Conservation (phyloP, 2,113 vertebrate species). For the Willisornis vidua region DNA sequence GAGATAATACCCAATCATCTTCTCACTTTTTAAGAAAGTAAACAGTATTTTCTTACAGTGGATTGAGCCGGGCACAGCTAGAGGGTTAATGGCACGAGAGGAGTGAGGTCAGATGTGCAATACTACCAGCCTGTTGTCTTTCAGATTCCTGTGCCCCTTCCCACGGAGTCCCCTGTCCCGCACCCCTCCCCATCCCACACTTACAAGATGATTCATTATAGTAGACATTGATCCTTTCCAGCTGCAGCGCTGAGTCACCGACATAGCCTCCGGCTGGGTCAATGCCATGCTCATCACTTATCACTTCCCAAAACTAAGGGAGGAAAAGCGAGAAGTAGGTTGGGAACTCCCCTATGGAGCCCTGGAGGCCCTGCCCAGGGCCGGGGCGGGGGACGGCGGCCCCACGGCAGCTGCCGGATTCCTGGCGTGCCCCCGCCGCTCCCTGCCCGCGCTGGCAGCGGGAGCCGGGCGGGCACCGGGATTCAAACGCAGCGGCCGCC, state of each 20-base stretch:
- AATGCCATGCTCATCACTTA: constrained; percentile 93
- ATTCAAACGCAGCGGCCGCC: not conserved
- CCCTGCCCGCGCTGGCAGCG: not conserved
- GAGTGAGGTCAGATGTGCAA: not conserved
- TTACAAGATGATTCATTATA: constrained; percentile 94
- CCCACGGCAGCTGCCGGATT: constrained; percentile 47
- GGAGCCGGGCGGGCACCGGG: not conserved
- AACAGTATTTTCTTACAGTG: not conserved
- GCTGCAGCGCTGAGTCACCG: constrained; percentile 88
- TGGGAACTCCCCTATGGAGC: not conserved
- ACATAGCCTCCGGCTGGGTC: constrained; percentile 88
- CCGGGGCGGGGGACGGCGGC: not conserved
- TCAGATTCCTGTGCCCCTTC: not conserved
- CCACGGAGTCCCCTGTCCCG: not conserved
- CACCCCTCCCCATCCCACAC: constrained; percentile 40
- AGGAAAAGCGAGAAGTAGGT: not conserved
- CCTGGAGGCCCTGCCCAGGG: not conserved
- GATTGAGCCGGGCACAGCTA: not conserved
- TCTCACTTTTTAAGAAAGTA: not conserved
- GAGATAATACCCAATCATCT: not conserved
- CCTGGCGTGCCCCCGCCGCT: constrained; percentile 4
- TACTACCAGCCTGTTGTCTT: rapidly evolving
- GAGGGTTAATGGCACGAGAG: rapidly evolving
- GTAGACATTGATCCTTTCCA: constrained; percentile 93
- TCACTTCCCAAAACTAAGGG: constrained; percentile 91